Evolutionary conservation across 2,888 invertebrate species (phyloP), one percentile per base, ranked within the genome.

Genomic region (Gnatocerus cornutus): DNA sequence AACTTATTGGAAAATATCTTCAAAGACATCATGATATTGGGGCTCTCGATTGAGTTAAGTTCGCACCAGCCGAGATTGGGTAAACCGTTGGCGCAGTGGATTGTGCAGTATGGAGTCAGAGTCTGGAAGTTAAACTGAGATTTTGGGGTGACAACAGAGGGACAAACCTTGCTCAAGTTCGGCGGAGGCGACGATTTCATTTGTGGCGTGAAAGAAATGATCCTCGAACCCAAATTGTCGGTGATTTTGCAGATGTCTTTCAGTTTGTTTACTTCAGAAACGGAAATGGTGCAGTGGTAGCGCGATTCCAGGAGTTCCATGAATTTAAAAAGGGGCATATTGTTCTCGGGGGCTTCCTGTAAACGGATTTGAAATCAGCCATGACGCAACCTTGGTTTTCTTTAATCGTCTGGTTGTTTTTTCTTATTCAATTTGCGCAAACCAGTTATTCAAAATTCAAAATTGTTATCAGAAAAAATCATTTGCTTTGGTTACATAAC

Each of bases 271-370:
- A 93, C 86, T 73, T 93, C 93, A 0, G 91, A 90, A 0, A 92
- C 89, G 8, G 92, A 91, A 3, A 92, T 87, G 0, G 92, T 91
- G 72, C 92, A 91, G 83, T 93, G 91, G 80, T 91, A 93, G 6
- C 95, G 90, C 76, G 92, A 91, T 74, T 95, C 94, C 82, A 93
- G 93, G 69, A 95, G 88, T 81, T 96, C 94, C 53, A 95, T 89
- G 73, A 97, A 90, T 78, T 93, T 91, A 76, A 95, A 91, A 0
- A 96, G 86, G 0, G 95, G 95, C 75, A 96, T 86, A 62, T 89
- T 88, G 79, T 91, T 88, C 1, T 90, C 90, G 16, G 92, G 92
- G 41, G 93, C 93, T 80, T 95, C 94, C 81, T 91, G 85, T n/a
- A n/a, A n/a, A n/a, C n/a, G n/a, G n/a, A n/a, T n/a, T n/a, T n/a